Percentiles rank a stretch among this genome's conserved stretches.
phyloP scores from a whole-genome alignment of 2,888 invertebrate genomes.

The Rhodophaea formosa region DNA sequence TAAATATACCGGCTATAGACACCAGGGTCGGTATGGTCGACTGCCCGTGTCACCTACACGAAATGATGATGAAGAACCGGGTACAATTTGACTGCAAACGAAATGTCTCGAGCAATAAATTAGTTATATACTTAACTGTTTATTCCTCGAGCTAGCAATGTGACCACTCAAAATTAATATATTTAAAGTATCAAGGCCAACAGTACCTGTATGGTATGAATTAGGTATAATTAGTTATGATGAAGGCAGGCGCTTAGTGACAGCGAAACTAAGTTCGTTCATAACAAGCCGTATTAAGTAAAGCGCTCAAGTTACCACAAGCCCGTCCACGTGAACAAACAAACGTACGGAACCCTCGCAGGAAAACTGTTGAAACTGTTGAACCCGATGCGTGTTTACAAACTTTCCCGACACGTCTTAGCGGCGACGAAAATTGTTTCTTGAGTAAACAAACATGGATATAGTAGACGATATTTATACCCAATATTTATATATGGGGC shows the following conservation, averaged over 20 bases:
- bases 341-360: slow-evolving; percentile 41
- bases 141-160: not conserved
- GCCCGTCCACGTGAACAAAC: slow-evolving; percentile 54
- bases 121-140: too few species aligned
- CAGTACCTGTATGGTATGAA: not conserved
- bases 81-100: too few species aligned
- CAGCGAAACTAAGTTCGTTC: slow-evolving; percentile 39
- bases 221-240: not conserved
- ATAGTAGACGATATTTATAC: slow-evolving; percentile 14
- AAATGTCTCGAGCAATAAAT: too few species aligned
- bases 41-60: too few species aligned
- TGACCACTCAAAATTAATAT: not conserved
- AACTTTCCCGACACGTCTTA: slow-evolving; percentile 48
- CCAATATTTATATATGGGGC: slow-evolving; percentile 5
- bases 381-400: slow-evolving; percentile 50
- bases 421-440: slow-evolving; percentile 43
- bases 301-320: slow-evolving; percentile 35
- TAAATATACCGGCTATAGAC: too few species aligned
- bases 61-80: not conserved
- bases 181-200: not conserved
- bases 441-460: slow-evolving; percentile 22
- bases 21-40: too few species aligned
- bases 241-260: not conserved
- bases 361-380: slow-evolving; percentile 42
- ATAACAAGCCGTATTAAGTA: slow-evolving; percentile 37